phyloP scores from a whole-genome alignment of 2,797 vertebrate species.

The Saxicola maurus region DNA sequence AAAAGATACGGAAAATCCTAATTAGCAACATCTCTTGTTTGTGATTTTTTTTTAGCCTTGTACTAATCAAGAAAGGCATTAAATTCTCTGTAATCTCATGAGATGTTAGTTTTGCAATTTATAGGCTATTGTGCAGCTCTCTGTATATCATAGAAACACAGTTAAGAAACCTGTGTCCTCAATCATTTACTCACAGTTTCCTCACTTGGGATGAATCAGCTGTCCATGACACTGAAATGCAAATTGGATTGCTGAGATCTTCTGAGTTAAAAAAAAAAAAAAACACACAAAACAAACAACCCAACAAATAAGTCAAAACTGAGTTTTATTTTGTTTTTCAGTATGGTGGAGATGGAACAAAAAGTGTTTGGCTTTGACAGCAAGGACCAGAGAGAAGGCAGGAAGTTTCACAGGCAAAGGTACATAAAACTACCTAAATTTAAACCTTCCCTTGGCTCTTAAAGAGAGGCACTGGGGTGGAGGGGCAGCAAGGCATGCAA shows the following conservation, averaged over 20 bases:
- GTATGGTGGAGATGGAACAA: not conserved
- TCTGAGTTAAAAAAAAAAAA: not conserved
- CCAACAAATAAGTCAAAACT: not conserved
- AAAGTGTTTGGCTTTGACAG: not conserved
- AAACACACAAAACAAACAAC: not conserved
- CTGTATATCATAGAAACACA: not conserved
- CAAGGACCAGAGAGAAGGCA: not conserved
- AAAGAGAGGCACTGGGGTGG: not conserved
- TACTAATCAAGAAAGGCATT: not conserved
- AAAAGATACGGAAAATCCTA: not conserved
- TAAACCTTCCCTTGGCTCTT: not conserved
- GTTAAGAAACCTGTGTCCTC: not conserved
- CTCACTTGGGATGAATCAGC: not conserved
- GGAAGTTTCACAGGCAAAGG: not conserved
- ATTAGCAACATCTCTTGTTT: not conserved
- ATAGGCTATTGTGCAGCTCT: not conserved
- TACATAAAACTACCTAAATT: not conserved
- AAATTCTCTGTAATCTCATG: not conserved
- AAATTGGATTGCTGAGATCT: not conserved
- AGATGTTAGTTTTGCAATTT: not conserved
- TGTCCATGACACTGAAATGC: not conserved
- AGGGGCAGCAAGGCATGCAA: not conserved
- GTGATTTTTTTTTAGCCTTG: not conserved
- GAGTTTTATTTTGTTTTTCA: not conserved
- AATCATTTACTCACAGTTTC: not conserved